Conservation (phyloP, 2,113 vertebrate species). For the Crotalus helleri region DNA sequence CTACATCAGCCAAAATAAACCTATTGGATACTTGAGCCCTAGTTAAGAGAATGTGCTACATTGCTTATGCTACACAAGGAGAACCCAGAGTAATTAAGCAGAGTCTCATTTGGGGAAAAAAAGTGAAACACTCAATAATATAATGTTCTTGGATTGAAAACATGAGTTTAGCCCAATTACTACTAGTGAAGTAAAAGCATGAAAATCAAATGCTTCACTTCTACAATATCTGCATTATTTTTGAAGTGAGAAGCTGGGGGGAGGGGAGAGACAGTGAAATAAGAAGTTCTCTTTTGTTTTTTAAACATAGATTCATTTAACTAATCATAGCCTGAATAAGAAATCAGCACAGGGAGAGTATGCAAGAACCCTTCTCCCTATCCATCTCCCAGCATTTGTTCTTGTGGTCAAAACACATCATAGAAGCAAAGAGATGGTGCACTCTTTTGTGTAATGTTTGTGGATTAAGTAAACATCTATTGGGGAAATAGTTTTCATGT, state of each 20-base stretch:
- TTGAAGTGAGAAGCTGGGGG: not conserved
- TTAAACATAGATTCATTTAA: not conserved
- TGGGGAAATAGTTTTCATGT: not conserved
- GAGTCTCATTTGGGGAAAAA: not conserved
- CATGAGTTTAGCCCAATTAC: not conserved
- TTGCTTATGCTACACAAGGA: not conserved
- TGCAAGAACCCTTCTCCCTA: not conserved
- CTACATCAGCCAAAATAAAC: not conserved
- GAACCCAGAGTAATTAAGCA: not conserved
- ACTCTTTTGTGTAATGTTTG: not conserved
- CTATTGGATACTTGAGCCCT: not conserved
- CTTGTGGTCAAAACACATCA: not conserved
- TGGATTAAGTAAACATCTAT: not conserved
- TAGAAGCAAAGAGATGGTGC: not conserved
- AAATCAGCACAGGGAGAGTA: not conserved
- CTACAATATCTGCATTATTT: not conserved
- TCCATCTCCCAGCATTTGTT: not conserved
- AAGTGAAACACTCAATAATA: not conserved
- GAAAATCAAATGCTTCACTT: not conserved
- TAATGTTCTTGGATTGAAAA: not conserved
- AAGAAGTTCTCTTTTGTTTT: not conserved
- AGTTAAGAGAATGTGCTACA: not conserved
- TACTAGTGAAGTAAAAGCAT: not conserved
- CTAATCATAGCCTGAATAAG: not conserved
- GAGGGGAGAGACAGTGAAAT: not conserved